phyloP scores from a whole-genome alignment of 2,113 vertebrate species.

The Oophaga pumilio region DNA sequence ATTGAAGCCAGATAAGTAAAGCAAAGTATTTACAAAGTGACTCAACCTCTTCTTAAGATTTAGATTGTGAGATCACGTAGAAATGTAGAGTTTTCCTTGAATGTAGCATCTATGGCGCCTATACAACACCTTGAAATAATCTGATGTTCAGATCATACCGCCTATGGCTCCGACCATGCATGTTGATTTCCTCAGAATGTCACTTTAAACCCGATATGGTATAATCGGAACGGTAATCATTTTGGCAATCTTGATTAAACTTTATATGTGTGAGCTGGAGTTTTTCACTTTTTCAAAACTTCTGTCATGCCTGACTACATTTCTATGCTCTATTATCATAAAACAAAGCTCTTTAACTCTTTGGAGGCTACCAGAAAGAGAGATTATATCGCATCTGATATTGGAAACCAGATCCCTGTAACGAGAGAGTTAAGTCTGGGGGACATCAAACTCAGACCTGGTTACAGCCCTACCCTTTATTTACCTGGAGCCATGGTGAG shows the following conservation, averaged over 20 bases:
- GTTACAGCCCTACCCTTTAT: not conserved
- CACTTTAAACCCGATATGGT: not conserved
- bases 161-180: not conserved
- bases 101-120: not conserved
- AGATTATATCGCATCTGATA: not conserved
- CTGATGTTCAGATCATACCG: not conserved
- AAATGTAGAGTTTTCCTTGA: not conserved
- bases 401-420: not conserved
- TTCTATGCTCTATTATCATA: not conserved
- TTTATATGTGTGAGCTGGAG: not conserved
- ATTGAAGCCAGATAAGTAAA: not conserved
- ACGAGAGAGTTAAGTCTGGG: conserved; percentile 13
- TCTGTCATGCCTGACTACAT: not conserved
- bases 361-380: not conserved
- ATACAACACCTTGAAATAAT: not conserved
- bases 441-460: not conserved
- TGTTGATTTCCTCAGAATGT: not conserved
- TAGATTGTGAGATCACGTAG: not conserved
- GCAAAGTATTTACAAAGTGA: not conserved
- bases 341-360: conserved; percentile 6
- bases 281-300: not conserved
- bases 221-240: no score
- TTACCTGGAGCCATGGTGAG: not conserved
- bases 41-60: not conserved
- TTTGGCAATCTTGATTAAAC: not conserved